Percentiles rank a stretch among this genome's conserved stretches.
These are phyloP conservation scores for Malacoraja senta DNA, from an alignment of 2,797 vertebrate genomes.

Conservation along the genomic window DNA sequence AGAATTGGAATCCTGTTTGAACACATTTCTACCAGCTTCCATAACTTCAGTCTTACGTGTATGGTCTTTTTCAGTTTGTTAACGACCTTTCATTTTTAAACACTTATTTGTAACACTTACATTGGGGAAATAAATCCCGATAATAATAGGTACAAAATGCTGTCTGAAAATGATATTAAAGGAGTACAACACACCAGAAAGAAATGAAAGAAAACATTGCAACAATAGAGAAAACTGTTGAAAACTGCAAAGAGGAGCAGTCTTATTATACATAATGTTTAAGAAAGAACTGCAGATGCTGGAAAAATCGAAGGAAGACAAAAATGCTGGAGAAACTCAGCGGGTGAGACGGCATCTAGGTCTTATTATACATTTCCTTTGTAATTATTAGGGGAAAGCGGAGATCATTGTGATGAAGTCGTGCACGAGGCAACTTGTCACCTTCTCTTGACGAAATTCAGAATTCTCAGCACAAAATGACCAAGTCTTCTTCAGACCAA, in stretches of 20 bases:
- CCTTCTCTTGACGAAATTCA: background rate
- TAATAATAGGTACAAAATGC: background rate
- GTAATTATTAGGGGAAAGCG: background rate
- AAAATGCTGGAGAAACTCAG: no score
- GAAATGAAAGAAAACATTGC: background rate
- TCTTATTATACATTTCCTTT: background rate
- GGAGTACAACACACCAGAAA: background rate
- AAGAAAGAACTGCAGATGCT: no score
- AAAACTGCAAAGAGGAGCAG: background rate
- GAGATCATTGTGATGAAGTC: background rate
- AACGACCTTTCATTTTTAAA: background rate
- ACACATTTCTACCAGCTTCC: background rate
- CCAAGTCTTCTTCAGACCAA: background rate
- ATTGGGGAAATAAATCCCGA: background rate
- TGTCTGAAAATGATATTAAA: background rate
- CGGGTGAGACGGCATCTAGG: no score
- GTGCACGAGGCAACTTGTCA: background rate
- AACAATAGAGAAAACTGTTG: background rate
- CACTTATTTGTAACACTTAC: background rate
- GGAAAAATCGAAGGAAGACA: no score
- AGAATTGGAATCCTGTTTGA: background rate
- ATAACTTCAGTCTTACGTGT: background rate
- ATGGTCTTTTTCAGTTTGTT: background rate
- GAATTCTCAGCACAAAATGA: background rate
- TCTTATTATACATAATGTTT: background rate